phyloP scores from a whole-genome alignment of 64 coral and sea anemone genomes.

The Pocillopora damicornis region DNA sequence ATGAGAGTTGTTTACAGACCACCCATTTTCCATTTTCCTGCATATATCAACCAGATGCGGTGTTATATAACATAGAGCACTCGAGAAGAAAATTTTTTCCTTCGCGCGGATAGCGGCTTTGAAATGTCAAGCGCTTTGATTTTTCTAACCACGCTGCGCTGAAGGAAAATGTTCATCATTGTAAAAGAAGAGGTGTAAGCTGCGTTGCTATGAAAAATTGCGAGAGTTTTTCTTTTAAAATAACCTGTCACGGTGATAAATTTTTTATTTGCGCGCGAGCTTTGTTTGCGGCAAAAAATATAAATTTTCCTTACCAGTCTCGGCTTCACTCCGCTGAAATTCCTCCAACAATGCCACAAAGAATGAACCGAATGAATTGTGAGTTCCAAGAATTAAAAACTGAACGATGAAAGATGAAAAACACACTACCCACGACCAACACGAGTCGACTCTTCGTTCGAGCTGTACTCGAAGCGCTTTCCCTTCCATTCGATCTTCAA shows the following conservation, averaged over 20 bases:
- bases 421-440: conserved; percentile 83
- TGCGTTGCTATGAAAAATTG: background rate
- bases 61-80: background rate
- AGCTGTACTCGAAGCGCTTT: conserved; percentile 36
- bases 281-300: background rate
- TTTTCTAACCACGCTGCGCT: background rate
- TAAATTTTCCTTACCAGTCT: conserved; percentile 63
- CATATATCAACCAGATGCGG: background rate
- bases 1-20: background rate
- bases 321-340: conserved; percentile 74
- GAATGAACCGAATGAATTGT: conserved; percentile 84
- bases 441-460: conserved; percentile 45
- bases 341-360: conserved; percentile 81
- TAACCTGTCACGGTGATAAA: conserved; percentile 27
- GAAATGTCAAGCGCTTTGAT: background rate
- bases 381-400: conserved; percentile 74
- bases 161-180: background rate
- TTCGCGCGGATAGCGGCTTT: background rate
- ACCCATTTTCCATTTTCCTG: background rate
- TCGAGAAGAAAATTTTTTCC: background rate
- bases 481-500: background rate
- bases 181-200: background rate
- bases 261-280: conserved; percentile 9
- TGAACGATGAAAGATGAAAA: conserved; percentile 78
- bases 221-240: background rate